Evolutionary conservation across 2,797 vertebrate species (phyloP).

Genomic region (Malurus splendens): DNA sequence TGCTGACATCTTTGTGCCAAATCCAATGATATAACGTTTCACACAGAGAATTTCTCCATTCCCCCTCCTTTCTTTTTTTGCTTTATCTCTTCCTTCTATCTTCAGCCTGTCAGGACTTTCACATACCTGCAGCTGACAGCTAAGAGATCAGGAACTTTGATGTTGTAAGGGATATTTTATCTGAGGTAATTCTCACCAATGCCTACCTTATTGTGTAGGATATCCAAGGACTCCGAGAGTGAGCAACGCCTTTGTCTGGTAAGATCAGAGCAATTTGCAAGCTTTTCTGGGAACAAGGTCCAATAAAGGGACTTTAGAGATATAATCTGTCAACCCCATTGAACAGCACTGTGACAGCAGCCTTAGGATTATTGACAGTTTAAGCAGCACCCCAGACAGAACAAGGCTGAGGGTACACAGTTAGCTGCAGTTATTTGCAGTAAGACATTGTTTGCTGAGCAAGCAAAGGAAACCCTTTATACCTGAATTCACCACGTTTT

Average conservation of each 20-base stretch:
- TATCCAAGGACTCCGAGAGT: slow-evolving; percentile 72
- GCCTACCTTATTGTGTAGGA: slow-evolving; percentile 76
- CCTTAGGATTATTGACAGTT: slow-evolving; percentile 63
- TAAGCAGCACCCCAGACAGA: slow-evolving; percentile 51
- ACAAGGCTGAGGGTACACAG: slow-evolving; percentile 14
- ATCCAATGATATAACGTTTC: slow-evolving; percentile 4
- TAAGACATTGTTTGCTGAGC: background rate
- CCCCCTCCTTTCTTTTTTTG: background rate
- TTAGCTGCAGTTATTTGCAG: background rate
- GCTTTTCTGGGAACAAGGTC: slow-evolving; percentile 77
- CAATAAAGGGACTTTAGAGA: slow-evolving; percentile 84
- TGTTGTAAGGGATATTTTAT: slow-evolving; percentile 82
- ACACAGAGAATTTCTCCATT: slow-evolving; percentile 31
- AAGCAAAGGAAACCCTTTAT: background rate
- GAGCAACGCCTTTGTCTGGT: slow-evolving; percentile 83
- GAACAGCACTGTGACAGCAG: slow-evolving; percentile 59
- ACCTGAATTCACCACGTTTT: background rate
- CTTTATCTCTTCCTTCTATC: slow-evolving; percentile 72
- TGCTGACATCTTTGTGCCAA: slow-evolving; percentile 40
- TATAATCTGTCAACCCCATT: slow-evolving; percentile 77
- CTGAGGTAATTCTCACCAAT: slow-evolving; percentile 80
- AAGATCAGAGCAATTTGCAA: slow-evolving; percentile 94
- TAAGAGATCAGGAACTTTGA: slow-evolving; percentile 80
- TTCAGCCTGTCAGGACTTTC: slow-evolving; percentile 70
- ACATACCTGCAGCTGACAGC: slow-evolving; percentile 75